Evolutionary conservation across 2,797 vertebrate genomes (phyloP).

Genomic region (Anguilla megastoma): DNA sequence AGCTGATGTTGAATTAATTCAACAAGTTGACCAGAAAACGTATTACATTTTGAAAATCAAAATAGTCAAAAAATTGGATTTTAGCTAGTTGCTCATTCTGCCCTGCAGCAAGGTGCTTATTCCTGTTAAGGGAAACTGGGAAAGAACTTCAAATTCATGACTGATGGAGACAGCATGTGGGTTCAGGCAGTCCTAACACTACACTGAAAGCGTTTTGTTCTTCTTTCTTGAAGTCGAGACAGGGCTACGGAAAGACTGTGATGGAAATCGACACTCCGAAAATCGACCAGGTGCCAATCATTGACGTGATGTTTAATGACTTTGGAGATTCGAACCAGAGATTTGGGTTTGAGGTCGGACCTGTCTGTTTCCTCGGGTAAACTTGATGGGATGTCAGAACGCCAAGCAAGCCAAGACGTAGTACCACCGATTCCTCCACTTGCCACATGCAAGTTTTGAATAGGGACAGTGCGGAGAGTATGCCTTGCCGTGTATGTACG

Average conservation of each 20-base stretch:
- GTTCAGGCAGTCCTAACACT: neutral
- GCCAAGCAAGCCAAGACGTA: constrained; percentile 61
- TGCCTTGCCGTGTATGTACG: constrained; percentile 70
- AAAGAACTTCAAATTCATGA: neutral
- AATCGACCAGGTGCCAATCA: constrained; percentile 95
- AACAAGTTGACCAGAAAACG: neutral
- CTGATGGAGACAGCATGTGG: neutral
- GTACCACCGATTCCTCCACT: constrained; percentile 67
- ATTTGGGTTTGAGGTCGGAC: constrained; percentile 97
- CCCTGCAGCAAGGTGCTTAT: neutral
- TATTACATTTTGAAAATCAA: neutral
- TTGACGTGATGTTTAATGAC: constrained; percentile 98
- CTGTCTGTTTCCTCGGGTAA: constrained; percentile 98
- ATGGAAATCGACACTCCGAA: constrained; percentile 96
- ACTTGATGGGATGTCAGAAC: constrained; percentile 58
- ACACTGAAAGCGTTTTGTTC: neutral
- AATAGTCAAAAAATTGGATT: neutral
- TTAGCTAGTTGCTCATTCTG: neutral
- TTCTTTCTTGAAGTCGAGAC: constrained; percentile 75
- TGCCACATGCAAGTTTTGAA: constrained; percentile 81
- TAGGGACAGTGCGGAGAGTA: constrained; percentile 73
- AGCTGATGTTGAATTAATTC: neutral
- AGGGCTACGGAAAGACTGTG: constrained; percentile 89
- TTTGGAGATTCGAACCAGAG: constrained; percentile 97
- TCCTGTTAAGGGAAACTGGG: neutral